Base-by-base conservation (phyloP, 1,140 invertebrate genomes). In the Dufourea novaeangliae region DNA sequence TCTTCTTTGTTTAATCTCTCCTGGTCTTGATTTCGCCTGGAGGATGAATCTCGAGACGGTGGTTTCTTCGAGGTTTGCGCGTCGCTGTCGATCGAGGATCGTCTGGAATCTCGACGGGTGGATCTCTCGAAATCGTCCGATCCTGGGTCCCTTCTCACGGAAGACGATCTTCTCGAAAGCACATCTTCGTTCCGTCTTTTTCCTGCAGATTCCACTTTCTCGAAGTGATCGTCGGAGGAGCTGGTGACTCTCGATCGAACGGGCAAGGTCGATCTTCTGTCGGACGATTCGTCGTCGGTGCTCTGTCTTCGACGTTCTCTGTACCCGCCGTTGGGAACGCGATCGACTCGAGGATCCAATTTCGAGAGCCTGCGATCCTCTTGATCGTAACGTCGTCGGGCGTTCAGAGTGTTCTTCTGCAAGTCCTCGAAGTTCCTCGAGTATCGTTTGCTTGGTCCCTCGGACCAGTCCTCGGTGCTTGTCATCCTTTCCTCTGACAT, bases 141-240 rank as follows among this genome's bases (percentile, higher is more conserved):
- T 27, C 52, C 54, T 5, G 56, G 34, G 32, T 82, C 69, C 2
- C 76, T 79, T 12, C 76, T 70, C 8, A 72, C 29, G 0, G 84
- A 76, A 10, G 80, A 64, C 0, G 70, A 54, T 69, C 76, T 78
- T 44, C 68, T 78, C 10, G 72, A 57, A 1, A 37, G 22, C 0
- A 37, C 12, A 1, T 76, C 81, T 12, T 86, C 82, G 44, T 73
- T 50, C 29, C 29, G 54, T 62, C 71, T 29, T 67, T 73, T 34
- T 11, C 81, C 6, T 37, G 71, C 29, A 62, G 66, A 75, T 14
- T 92, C 90, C 1, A 81, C 50, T 4, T 76, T 68, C 11, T 91
- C 90, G n/a, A 86, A 77, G 54, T 88, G 88, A 56, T 92, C 90
- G 39, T 92, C 90, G 1, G 91, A 91, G 6, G 90, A 91, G 41